Conservation (phyloP, 2,888 invertebrate species). For the Aproaerema taeniolella region DNA sequence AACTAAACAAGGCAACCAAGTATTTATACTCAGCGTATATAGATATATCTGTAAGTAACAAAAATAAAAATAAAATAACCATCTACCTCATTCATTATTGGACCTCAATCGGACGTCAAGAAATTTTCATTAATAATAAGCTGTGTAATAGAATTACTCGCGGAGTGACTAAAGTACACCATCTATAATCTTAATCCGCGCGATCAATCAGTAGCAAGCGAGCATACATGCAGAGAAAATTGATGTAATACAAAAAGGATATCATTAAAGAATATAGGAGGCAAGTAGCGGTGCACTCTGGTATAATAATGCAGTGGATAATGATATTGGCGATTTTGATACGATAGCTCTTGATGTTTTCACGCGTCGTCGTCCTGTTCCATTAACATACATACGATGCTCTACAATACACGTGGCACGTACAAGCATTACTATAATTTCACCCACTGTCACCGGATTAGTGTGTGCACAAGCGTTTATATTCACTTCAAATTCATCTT, state of each 20-base stretch:
- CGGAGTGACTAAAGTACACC: too few species aligned
- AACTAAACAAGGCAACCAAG: too few species aligned
- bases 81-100: not conserved
- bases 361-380: constrained; percentile 29
- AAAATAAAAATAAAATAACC: not conserved
- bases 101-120: too few species aligned
- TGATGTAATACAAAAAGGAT: constrained; percentile 18
- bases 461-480: constrained; percentile 21
- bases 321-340: constrained; percentile 35
- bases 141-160: too few species aligned
- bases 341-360: constrained; percentile 29
- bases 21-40: too few species aligned
- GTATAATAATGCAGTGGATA: constrained; percentile 25
- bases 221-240: constrained; percentile 3
- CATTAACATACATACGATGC: constrained; percentile 30
- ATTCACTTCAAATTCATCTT: too few species aligned
- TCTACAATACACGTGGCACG: constrained; percentile 17
- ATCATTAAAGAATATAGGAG: constrained; percentile 26
- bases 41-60: too few species aligned
- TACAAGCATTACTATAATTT: constrained; percentile 22
- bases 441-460: constrained; percentile 20
- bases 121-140: too few species aligned
- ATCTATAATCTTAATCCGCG: not conserved
- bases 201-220: not conserved
- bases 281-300: constrained; percentile 23